Percentiles rank a stretch among this genome's conserved stretches.
Evolutionary conservation across 2,113 vertebrate genomes (phyloP).

Genomic region (Chroicocephalus ridibundus): DNA sequence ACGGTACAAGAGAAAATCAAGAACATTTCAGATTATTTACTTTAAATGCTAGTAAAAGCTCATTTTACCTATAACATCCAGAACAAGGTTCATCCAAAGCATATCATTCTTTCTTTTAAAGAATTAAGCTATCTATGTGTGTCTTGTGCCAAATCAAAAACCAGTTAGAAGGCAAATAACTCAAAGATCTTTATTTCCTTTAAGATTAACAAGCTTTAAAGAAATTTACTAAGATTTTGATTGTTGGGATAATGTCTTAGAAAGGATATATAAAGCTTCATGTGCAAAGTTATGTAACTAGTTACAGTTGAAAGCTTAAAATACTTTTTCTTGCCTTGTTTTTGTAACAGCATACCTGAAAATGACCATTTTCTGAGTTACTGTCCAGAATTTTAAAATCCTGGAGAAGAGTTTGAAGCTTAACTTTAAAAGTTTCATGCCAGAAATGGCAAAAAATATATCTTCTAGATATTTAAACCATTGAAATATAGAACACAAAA

Average conservation of each 20-base stretch:
- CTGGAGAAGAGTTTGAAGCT: not conserved
- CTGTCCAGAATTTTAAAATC: not conserved
- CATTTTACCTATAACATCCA: not conserved
- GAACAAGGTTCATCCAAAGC: not conserved
- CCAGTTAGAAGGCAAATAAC: not conserved
- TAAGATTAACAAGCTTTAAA: not conserved
- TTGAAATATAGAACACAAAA: not conserved
- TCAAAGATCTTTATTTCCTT: not conserved
- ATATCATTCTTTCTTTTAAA: not conserved
- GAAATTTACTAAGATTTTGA: not conserved
- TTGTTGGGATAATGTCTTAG: not conserved
- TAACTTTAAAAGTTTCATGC: not conserved
- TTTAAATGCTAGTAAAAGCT: not conserved
- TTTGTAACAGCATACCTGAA: not conserved
- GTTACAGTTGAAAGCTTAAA: not conserved
- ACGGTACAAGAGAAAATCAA: not conserved
- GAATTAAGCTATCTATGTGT: not conserved
- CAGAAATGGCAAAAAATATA: not conserved
- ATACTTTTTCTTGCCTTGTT: not conserved
- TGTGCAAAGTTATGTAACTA: not conserved
- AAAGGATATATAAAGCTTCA: not conserved
- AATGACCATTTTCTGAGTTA: not conserved
- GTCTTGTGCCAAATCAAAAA: not conserved
- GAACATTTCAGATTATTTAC: not conserved
- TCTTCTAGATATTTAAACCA: not conserved